Conservation (phyloP, 1,140 invertebrate genomes). For the Caenorhabditis latens region DNA sequence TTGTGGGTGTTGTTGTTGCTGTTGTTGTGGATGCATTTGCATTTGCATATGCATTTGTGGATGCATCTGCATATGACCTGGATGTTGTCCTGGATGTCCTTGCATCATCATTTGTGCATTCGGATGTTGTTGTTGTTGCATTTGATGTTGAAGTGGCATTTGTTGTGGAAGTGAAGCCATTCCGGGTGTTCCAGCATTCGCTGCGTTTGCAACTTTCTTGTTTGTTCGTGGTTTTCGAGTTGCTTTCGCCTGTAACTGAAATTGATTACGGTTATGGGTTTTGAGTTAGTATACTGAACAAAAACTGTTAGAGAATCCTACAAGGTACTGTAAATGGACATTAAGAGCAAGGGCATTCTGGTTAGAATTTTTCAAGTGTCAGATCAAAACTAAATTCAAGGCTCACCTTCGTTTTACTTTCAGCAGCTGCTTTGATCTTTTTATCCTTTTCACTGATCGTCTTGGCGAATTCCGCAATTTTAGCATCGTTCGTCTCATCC, state of each 20-base stretch:
- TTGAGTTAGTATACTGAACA: background rate
- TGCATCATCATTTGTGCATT: conserved; percentile 55
- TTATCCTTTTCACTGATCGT: conserved; percentile 44
- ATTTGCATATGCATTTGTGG: conserved; percentile 56
- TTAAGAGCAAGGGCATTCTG: too few relatives aligned
- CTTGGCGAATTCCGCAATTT: conserved; percentile 25
- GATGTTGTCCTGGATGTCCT: conserved; percentile 6
- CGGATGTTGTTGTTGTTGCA: conserved; percentile 59
- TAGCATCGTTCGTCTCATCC: conserved; percentile 15
- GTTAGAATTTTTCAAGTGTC: too few relatives aligned
- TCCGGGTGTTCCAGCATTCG: background rate
- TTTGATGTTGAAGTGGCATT: conserved; percentile 22
- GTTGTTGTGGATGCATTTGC: conserved; percentile 42
- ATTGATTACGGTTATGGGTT: background rate
- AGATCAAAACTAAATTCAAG: too few relatives aligned
- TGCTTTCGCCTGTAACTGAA: conserved; percentile 30
- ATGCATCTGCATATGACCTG: conserved; percentile 33
- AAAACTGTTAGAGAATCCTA: background rate
- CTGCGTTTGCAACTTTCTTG: background rate
- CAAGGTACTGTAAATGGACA: too few relatives aligned
- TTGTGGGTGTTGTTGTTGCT: conserved; percentile 27
- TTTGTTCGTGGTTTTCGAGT: conserved; percentile 27
- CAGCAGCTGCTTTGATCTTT: conserved; percentile 36
- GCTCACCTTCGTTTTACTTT: conserved; percentile 20
- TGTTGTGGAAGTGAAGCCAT: background rate